These are phyloP conservation scores for Phalacrocorax brasilianus DNA, from an alignment of 2,113 vertebrate species.

Conservation along the genomic window DNA sequence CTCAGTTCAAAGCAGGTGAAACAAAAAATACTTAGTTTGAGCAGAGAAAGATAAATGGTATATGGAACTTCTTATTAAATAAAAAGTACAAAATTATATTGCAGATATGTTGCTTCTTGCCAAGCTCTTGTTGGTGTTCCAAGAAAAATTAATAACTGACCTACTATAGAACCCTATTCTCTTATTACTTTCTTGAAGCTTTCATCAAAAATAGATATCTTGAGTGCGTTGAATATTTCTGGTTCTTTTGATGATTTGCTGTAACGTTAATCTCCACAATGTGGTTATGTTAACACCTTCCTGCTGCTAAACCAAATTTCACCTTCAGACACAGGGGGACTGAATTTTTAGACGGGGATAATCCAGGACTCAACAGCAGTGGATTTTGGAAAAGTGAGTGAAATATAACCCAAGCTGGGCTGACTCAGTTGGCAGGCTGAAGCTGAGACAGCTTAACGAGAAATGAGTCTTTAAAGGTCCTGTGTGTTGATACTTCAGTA, in stretches of 20 bases:
- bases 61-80: not conserved
- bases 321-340: slow-evolving; percentile 34
- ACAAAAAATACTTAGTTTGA: not conserved
- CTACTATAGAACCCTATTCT: not conserved
- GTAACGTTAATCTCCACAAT: slow-evolving; percentile 11
- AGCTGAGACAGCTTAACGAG: slow-evolving; percentile 38
- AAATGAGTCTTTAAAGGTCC: slow-evolving; percentile 44
- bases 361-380: slow-evolving; percentile 43
- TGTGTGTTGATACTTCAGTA: not conserved
- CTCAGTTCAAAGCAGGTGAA: not conserved
- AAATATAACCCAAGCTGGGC: slow-evolving; percentile 52
- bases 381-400: slow-evolving; percentile 54
- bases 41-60: not conserved
- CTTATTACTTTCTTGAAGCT: slow-evolving; percentile 11
- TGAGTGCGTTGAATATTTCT: slow-evolving; percentile 23
- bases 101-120: not conserved
- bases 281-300: slow-evolving; percentile 38
- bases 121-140: slow-evolving; percentile 11
- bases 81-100: not conserved
- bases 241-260: slow-evolving; percentile 46
- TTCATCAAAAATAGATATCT: slow-evolving; percentile 51
- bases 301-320: slow-evolving; percentile 46
- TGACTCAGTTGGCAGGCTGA: not conserved
- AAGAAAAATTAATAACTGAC: slow-evolving; percentile 37
- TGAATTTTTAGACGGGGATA: slow-evolving; percentile 53